phyloP scores from a whole-genome alignment of 2,797 vertebrate genomes.

The Morelia viridis region DNA sequence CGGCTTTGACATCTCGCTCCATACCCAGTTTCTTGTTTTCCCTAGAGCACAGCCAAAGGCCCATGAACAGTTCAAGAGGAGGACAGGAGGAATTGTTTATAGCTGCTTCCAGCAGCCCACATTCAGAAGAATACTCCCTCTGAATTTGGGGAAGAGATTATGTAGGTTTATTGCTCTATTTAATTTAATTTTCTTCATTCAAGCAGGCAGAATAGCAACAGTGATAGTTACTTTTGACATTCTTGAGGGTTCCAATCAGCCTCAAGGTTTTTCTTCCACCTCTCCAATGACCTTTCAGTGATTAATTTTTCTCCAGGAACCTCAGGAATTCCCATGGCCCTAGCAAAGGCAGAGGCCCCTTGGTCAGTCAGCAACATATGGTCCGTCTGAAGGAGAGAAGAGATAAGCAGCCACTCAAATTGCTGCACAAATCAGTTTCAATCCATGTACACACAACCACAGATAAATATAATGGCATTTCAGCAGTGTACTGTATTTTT shows the following conservation, averaged over 20 bases:
- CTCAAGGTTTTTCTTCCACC: conserved; percentile 79
- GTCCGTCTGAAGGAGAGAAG: conserved; percentile 77
- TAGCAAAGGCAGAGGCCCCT: conserved; percentile 86
- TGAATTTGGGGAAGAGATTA: not conserved
- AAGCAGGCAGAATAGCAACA: not conserved
- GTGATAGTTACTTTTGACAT: conserved; percentile 76
- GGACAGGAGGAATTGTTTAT: not conserved
- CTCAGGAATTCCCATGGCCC: conserved; percentile 80
- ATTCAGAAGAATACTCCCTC: not conserved
- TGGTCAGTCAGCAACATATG: conserved; percentile 85
- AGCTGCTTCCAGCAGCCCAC: not conserved
- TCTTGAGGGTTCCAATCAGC: conserved; percentile 74
- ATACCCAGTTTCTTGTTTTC: not conserved
- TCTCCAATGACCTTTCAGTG: conserved; percentile 82
- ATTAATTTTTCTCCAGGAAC: conserved; percentile 82
- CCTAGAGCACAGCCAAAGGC: not conserved
- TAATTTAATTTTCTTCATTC: not conserved
- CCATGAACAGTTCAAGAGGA: not conserved
- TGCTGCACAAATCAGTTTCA: not conserved
- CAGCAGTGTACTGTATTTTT: not conserved
- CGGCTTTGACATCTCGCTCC: not conserved
- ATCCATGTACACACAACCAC: not conserved
- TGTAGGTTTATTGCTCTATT: not conserved
- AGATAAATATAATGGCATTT: not conserved
- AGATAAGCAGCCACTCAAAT: not conserved